Base-by-base conservation (phyloP, 1,140 invertebrate genomes). In the Mesaphorura yosii region DNA sequence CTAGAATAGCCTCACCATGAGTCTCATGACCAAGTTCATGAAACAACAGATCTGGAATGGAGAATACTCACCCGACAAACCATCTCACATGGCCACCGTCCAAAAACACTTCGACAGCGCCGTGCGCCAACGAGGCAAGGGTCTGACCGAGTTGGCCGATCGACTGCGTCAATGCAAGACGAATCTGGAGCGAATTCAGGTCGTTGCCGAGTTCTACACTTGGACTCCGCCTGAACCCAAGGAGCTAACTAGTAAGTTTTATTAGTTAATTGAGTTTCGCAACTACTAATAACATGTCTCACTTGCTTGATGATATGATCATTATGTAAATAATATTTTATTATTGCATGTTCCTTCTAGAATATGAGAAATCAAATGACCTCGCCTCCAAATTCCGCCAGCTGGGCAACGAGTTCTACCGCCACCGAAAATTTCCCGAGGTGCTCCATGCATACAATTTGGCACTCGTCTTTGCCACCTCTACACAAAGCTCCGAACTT, bases 381-480 rank as follows among this genome's bases (percentile, higher is more conserved):
- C 29, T 50, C 15, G 17, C 53, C 29, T 29, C 31, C 6, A 20
- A 5, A 12, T 50, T 55, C 2, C 34, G 53, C 17, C 14, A 7
- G 25, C 4, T n/a, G 3, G 54, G 39, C 7, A 56, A 56, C 37
- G 29, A 45, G 15, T n/a, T 3, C n/a, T 56, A 56, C 48, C 50
- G 51, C 25, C 3, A 23, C 7, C 38, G 15, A 14, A 3, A 48
- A 2, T 37, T 56, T 20, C 2, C 3, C 7, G 4, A 6, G 25
- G 54, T 48, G 2, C 29, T 51, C 2, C 3, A 37, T 28, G 50
- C 20, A 3, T 51, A 51, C 22, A 42, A 28, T 42, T 23, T 34
- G 22, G n/a, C 22, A 7, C 3, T 51, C 10, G 3, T 19, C 19
- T 51, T 51, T 44, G 38, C 50, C 6, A 25, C 50, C 25, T 25